phyloP scores from a whole-genome alignment of 2,797 vertebrate genomes.

The Babyrousa celebensis region DNA sequence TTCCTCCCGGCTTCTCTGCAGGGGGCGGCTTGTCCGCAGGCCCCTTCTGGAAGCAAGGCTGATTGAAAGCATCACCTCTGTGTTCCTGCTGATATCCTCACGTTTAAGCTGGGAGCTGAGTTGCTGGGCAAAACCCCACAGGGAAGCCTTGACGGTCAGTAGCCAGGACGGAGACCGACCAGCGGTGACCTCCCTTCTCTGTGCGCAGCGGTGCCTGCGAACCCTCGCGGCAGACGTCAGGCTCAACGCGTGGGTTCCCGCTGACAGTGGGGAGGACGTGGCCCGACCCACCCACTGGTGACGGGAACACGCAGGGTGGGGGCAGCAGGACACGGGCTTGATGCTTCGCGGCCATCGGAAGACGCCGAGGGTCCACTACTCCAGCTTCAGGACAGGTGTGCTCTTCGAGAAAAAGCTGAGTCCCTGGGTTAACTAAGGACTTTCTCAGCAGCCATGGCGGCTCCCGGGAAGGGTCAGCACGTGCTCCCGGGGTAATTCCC shows the following conservation, averaged over 20 bases:
- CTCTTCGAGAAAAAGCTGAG: neutral
- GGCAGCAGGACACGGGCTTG: neutral
- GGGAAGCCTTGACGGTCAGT: neutral
- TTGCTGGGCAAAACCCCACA: constrained; percentile 79
- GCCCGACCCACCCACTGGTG: neutral
- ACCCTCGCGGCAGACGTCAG: neutral
- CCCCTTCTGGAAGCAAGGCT: constrained; percentile 82
- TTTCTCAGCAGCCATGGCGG: neutral
- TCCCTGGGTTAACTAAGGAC: neutral
- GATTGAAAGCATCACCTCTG: constrained; percentile 85
- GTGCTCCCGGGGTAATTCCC: neutral
- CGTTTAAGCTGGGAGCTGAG: constrained; percentile 83
- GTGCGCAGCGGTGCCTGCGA: neutral
- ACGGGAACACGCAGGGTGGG: neutral
- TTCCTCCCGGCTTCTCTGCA: constrained; percentile 83
- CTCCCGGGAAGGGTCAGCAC: neutral
- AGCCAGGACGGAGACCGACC: neutral
- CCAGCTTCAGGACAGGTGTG: neutral
- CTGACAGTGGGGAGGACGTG: neutral
- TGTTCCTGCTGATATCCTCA: constrained; percentile 85
- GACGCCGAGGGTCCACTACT: neutral
- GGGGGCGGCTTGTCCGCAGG: constrained; percentile 80
- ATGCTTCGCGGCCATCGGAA: neutral
- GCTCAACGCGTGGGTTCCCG: neutral
- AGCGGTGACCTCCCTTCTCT: too few species aligned